These are phyloP conservation scores for Tetramorium parvispinum DNA, from an alignment of 1,140 invertebrate species.

Conservation along the genomic window DNA sequence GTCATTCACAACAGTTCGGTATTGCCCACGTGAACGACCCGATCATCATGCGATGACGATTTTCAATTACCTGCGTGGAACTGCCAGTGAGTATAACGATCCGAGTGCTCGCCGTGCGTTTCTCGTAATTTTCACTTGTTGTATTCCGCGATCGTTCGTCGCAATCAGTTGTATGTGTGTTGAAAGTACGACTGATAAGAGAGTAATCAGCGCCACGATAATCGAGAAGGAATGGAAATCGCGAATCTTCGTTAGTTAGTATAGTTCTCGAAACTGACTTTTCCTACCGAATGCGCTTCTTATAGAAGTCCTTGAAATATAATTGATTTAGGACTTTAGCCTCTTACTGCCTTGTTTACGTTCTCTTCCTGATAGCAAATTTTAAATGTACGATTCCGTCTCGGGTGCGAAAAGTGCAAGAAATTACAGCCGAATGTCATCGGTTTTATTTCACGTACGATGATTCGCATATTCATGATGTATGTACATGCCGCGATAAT, in stretches of 20 bases:
- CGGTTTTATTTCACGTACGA: no score
- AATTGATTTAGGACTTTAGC: no score
- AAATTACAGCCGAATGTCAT: neutral
- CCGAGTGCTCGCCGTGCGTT: neutral
- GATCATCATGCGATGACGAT: constrained; percentile 68
- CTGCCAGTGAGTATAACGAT: constrained; percentile 66
- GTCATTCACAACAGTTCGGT: neutral
- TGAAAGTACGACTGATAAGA: neutral
- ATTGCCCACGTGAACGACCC: neutral
- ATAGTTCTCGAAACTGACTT: neutral
- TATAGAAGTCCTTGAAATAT: no score
- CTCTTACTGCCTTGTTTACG: neutral
- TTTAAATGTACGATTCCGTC: neutral
- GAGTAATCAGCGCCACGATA: neutral
- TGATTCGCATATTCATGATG: neutral
- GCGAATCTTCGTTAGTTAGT: neutral
- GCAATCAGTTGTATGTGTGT: neutral
- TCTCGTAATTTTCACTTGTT: neutral
- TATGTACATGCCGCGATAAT: neutral
- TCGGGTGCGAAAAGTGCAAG: neutral
- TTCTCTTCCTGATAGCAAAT: neutral
- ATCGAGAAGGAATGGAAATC: neutral
- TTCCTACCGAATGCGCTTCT: neutral
- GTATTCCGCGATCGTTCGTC: neutral
- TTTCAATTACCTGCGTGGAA: constrained; percentile 61